Base-by-base conservation (phyloP, 2,113 vertebrate genomes). In the Passer domesticus region DNA sequence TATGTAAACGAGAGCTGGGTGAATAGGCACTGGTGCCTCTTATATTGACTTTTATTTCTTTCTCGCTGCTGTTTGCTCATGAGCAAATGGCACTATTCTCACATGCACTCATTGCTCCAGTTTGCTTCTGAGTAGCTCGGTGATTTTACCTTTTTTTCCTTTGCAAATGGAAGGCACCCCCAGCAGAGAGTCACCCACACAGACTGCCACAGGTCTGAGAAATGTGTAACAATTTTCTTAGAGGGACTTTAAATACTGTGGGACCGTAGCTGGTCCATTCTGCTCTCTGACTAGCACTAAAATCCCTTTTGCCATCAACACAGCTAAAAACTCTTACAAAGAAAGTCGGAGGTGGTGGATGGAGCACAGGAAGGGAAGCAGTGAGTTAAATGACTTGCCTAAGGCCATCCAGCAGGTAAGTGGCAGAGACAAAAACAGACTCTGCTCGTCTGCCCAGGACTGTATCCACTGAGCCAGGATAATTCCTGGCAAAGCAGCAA, bases 41-140 rank as follows among this genome's bases (percentile, higher is more conserved):
- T 62, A 17, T 75, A 89, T 83, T 92, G 93, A 94, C 94, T 96
- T 93, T 89, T 70, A 31, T 95, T 92, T 95, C 75, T 95, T 93
- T 67, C 85, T 93, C 5, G 1, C 63, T 43, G 82, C 87, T 93
- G 82, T 95, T 97, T 96, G 82, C 82, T 93, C 64, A 9, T 5
- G 75, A 94, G 90, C 94, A 95, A 96, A 44, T 83, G 83, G 87
- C 82, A 80, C 3, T 39, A 15, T 93, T 96, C 93, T 97, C 93
- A 96, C 56, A 44, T 23, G 68, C 60, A 33, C 66, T 81, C 56
- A 3, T 53, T 49, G 83, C 52, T 88, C 68, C 75, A 30, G 10
- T 88, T 90, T 77, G 62, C 62, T 72, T 60, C 75, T 46, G 56
- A 88, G 80, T 30, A 60, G 9, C 24, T 78, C 0, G 0, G 14